These are phyloP conservation scores for Diplodus sargus DNA, from an alignment of 2,797 vertebrate genomes.

Conservation along the genomic window DNA sequence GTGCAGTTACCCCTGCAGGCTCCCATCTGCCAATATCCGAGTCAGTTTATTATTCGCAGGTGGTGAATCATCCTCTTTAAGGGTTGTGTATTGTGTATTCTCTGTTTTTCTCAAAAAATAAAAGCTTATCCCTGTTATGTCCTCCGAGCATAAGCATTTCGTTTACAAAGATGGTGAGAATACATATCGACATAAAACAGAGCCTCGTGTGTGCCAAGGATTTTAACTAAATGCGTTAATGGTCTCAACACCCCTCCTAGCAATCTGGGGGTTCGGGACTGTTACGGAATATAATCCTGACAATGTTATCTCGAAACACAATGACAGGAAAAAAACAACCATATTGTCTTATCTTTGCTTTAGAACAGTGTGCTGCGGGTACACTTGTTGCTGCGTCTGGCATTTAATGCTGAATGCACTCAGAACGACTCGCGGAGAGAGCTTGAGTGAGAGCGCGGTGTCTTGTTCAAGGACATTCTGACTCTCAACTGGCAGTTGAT, in stretches of 20 bases:
- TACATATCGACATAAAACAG: slow-evolving; percentile 38
- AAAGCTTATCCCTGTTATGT: slow-evolving; percentile 34
- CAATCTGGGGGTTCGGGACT: slow-evolving; percentile 31
- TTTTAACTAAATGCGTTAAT: slow-evolving; percentile 55
- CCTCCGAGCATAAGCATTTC: slow-evolving; percentile 40
- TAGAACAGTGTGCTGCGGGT: slow-evolving; percentile 1
- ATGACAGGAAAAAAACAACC: neutral
- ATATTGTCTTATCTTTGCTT: slow-evolving; percentile 31
- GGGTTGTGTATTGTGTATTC: slow-evolving; percentile 45
- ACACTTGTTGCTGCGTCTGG: slow-evolving; percentile 25
- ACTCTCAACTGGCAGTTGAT: slow-evolving; percentile 12
- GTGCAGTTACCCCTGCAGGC: slow-evolving; percentile 53
- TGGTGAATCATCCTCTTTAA: slow-evolving; percentile 72
- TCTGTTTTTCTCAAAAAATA: slow-evolving; percentile 37
- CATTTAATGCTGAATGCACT: slow-evolving; percentile 16
- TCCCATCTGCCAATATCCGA: slow-evolving; percentile 54
- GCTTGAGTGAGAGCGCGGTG: neutral
- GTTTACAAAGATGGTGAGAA: slow-evolving; percentile 56
- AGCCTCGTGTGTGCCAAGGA: slow-evolving; percentile 27
- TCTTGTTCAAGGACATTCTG: slow-evolving; percentile 30
- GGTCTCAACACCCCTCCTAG: slow-evolving; percentile 49
- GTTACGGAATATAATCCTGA: slow-evolving; percentile 37
- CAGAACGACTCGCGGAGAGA: neutral
- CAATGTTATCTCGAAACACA: slow-evolving; percentile 32
- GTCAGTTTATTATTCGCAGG: slow-evolving; percentile 66